phyloP scores from a whole-genome alignment of 1,140 invertebrate genomes.

The Drosophila saltans region DNA sequence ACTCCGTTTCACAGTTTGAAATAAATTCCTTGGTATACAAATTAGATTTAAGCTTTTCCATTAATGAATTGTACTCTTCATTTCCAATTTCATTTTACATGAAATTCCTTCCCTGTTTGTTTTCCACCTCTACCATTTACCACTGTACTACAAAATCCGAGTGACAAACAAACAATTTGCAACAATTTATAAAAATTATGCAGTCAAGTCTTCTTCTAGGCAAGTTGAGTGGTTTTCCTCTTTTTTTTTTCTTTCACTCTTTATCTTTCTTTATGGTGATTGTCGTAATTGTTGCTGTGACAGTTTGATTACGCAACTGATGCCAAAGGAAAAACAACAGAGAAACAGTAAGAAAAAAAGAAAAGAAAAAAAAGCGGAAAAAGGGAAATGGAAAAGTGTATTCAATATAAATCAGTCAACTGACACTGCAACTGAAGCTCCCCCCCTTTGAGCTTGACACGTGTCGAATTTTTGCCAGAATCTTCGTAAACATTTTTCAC shows the following conservation, averaged over 20 bases:
- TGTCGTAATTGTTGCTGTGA: constrained; percentile 68
- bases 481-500: constrained; percentile 20
- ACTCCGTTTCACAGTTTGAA: no score
- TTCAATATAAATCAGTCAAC: constrained; percentile 55
- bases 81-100: no score
- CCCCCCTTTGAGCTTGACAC: constrained; percentile 41
- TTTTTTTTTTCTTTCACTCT: background rate
- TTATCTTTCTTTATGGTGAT: constrained; percentile 43
- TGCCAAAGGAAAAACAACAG: constrained; percentile 14
- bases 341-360: no score
- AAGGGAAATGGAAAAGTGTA: constrained; percentile 25
- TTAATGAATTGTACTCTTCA: no score
- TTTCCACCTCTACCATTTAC: background rate
- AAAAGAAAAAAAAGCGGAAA: constrained; percentile 29
- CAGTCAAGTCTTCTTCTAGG: constrained; percentile 40
- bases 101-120: background rate
- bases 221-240: constrained; percentile 12
- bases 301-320: constrained; percentile 70
- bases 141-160: constrained; percentile 3
- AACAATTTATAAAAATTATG: constrained; percentile 75
- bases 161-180: constrained; percentile 65
- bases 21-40: no score
- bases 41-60: no score
- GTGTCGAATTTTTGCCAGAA: constrained; percentile 53
- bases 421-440: constrained; percentile 8